Evolutionary conservation across 2,797 vertebrate species (phyloP).

Genomic region (Chiloscyllium punctatum): DNA sequence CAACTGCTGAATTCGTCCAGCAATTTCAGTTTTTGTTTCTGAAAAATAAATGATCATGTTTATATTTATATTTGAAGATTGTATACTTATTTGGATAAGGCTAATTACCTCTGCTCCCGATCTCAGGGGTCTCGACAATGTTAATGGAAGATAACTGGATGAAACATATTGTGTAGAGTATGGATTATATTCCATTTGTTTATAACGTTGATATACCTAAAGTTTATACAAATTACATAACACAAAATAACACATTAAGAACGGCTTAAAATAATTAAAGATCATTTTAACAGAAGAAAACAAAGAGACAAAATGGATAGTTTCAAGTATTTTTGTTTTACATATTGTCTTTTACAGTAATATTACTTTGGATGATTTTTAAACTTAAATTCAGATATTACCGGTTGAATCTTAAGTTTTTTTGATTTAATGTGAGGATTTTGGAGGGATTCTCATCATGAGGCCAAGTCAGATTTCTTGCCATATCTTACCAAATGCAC

Average conservation of each 20-base stretch:
- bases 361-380: neutral
- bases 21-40: neutral
- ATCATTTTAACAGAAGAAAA: neutral
- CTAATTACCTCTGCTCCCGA: slow-evolving; percentile 59
- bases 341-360: neutral
- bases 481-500: no score
- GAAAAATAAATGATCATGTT: neutral
- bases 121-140: slow-evolving; percentile 50
- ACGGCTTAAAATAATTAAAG: neutral
- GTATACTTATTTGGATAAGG: slow-evolving; percentile 24
- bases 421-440: no score
- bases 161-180: slow-evolving; percentile 48
- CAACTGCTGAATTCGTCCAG: no score
- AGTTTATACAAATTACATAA: slow-evolving; percentile 3
- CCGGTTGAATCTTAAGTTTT: neutral
- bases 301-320: neutral
- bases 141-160: slow-evolving; percentile 51
- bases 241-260: neutral
- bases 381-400: neutral
- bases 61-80: slow-evolving; percentile 9
- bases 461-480: no score
- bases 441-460: no score
- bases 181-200: slow-evolving; percentile 53
- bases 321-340: neutral
- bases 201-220: slow-evolving; percentile 59